Percentiles rank a stretch among this genome's conserved stretches.
phyloP scores from a whole-genome alignment of 1,140 invertebrate genomes.

The Rhyacophila brunnea region DNA sequence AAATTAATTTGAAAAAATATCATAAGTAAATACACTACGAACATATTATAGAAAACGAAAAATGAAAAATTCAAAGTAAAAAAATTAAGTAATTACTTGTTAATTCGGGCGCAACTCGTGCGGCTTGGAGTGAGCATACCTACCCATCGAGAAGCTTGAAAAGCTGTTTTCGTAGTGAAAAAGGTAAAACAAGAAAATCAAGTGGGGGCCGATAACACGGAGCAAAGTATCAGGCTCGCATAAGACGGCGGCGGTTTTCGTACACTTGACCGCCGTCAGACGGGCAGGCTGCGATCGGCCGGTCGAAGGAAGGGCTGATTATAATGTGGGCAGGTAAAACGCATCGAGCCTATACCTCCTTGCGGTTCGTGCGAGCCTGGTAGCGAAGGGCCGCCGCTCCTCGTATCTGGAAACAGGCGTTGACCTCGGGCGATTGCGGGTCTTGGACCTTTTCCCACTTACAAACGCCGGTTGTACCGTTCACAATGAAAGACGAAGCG shows the following conservation, averaged over 20 bases:
- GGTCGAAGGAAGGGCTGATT: not conserved
- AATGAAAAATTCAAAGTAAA: too few relatives aligned
- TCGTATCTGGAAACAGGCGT: not conserved
- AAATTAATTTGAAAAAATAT: too few relatives aligned
- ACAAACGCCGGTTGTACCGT: too few relatives aligned
- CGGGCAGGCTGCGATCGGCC: constrained; percentile 2
- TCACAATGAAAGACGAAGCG: too few relatives aligned
- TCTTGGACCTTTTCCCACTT: too few relatives aligned
- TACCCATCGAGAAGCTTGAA: too few relatives aligned
- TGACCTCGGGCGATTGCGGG: not conserved
- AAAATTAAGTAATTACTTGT: too few relatives aligned
- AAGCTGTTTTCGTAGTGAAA: too few relatives aligned
- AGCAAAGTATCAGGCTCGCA: constrained; percentile 22
- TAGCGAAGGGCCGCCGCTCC: constrained; percentile 7
- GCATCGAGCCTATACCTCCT: constrained; percentile 5
- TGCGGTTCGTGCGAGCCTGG: constrained; percentile 2
- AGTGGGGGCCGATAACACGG: constrained; percentile 30
- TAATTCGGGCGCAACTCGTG: too few relatives aligned
- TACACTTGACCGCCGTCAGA: not conserved
- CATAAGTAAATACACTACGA: too few relatives aligned
- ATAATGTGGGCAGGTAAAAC: not conserved
- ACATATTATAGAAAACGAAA: too few relatives aligned
- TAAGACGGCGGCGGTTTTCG: constrained; percentile 2
- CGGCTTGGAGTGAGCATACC: too few relatives aligned
- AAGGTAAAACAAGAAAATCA: constrained; percentile 6